These are phyloP conservation scores for Drosophila borealis DNA, from an alignment of 2,888 invertebrate species.

Conservation along the genomic window DNA sequence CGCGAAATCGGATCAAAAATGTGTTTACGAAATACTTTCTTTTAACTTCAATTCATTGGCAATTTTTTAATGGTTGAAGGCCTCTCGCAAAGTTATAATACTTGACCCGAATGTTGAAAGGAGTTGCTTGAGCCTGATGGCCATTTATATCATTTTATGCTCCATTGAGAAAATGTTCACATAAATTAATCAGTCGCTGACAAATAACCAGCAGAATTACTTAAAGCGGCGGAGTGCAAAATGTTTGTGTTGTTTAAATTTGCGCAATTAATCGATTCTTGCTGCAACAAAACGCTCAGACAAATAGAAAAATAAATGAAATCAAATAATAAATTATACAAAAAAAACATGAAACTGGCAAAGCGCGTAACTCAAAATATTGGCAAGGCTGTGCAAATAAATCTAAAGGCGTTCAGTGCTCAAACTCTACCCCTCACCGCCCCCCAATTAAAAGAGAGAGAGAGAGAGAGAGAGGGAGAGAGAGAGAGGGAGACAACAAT, in stretches of 20 bases:
- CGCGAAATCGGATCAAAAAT: background rate
- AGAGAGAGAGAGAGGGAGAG: background rate
- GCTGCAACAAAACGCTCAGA: conserved; percentile 56
- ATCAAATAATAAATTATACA: conserved; percentile 13
- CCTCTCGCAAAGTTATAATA: conserved; percentile 5
- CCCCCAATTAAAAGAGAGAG: conserved; percentile 9
- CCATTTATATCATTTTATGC: conserved; percentile 5
- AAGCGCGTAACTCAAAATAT: conserved; percentile 41
- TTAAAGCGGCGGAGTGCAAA: conserved; percentile 48
- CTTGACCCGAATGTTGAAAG: conserved; percentile 30
- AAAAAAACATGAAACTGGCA: conserved; percentile 25
- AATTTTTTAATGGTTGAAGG: conserved; percentile 14
- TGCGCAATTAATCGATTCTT: conserved; percentile 72
- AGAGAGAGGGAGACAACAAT: conserved; percentile 20
- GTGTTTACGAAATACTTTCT: conserved; percentile 32
- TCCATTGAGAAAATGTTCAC: conserved; percentile 29
- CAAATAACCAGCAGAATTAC: conserved; percentile 77
- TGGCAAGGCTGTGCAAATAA: conserved; percentile 20
- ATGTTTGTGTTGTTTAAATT: conserved; percentile 52
- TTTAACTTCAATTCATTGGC: conserved; percentile 6
- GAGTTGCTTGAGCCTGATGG: background rate
- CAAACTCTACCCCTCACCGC: background rate
- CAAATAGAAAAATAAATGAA: conserved; percentile 16
- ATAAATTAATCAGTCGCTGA: conserved; percentile 75
- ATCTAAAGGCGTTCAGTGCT: conserved; percentile 4